Evolutionary conservation across 2,797 vertebrate species (phyloP).

Genomic region (Rhabdophis nuchalis): DNA sequence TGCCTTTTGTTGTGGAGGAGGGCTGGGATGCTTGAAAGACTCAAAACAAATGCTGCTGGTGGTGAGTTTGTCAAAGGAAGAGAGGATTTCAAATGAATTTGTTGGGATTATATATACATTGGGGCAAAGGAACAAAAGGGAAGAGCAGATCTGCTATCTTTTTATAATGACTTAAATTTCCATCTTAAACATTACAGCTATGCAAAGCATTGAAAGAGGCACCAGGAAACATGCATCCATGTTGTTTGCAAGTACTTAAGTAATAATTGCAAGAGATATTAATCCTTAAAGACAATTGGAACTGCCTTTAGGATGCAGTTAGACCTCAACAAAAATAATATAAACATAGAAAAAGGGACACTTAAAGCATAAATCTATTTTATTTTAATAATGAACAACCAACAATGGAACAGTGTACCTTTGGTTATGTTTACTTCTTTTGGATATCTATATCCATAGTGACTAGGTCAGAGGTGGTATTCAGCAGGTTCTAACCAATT

Average conservation of each 20-base stretch:
- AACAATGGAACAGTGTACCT: slow-evolving; percentile 29
- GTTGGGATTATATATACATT: background rate
- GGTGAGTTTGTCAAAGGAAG: background rate
- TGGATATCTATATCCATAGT: background rate
- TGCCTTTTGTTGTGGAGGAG: background rate
- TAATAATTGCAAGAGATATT: background rate
- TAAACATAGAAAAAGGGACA: slow-evolving; percentile 3
- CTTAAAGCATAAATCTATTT: background rate
- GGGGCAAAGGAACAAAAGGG: background rate
- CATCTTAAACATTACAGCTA: background rate
- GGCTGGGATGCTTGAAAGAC: background rate
- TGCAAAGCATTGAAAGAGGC: background rate
- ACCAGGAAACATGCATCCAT: background rate
- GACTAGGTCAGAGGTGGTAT: too few relatives aligned
- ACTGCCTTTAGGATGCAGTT: too few relatives aligned
- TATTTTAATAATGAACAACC: slow-evolving; percentile 39
- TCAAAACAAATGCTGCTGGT: background rate
- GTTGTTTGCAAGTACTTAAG: background rate
- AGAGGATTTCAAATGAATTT: background rate
- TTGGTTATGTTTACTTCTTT: slow-evolving; percentile 28
- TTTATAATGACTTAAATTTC: background rate
- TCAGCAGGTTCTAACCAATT: too few relatives aligned
- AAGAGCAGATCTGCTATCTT: background rate
- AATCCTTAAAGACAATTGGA: background rate
- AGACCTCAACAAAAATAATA: background rate